Conservation (phyloP, 1,140 invertebrate genomes). For the Ganaspis sp. region DNA sequence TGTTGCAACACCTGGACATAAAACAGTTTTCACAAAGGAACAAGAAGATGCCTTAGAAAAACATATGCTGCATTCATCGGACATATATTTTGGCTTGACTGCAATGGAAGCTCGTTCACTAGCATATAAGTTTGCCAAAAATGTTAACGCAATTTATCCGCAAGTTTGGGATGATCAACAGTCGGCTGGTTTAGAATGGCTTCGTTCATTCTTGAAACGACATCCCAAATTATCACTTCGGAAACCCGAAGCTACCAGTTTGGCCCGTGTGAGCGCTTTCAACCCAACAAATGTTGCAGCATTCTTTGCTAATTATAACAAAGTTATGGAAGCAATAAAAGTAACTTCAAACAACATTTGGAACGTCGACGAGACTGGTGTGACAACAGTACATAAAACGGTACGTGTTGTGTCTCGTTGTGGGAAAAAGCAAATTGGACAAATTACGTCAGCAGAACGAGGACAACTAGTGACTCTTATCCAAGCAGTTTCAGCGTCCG, state of each 20-base stretch:
- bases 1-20: too few relatives aligned
- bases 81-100: not conserved
- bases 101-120: conserved; percentile 15
- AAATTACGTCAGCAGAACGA: conserved; percentile 50
- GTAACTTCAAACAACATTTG: conserved; percentile 51
- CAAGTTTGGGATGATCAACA: conserved; percentile 44
- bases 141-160: conserved; percentile 35
- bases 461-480: not conserved
- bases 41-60: not conserved
- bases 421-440: conserved; percentile 65
- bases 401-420: conserved; percentile 58
- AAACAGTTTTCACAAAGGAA: not conserved
- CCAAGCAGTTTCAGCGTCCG: not conserved
- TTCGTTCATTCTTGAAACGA: conserved; percentile 67
- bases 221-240: conserved; percentile 64
- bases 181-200: conserved; percentile 67
- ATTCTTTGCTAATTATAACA: conserved; percentile 62
- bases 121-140: conserved; percentile 45
- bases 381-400: conserved; percentile 62
- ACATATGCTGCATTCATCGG: not conserved
- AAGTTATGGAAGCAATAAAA: conserved; percentile 24
- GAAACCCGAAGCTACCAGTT: conserved; percentile 69
- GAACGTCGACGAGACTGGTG: conserved; percentile 69
- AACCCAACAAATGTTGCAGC: conserved; percentile 64
- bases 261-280: conserved; percentile 68